phyloP scores from a whole-genome alignment of 2,888 invertebrate species.

The Dendrolimus pini region DNA sequence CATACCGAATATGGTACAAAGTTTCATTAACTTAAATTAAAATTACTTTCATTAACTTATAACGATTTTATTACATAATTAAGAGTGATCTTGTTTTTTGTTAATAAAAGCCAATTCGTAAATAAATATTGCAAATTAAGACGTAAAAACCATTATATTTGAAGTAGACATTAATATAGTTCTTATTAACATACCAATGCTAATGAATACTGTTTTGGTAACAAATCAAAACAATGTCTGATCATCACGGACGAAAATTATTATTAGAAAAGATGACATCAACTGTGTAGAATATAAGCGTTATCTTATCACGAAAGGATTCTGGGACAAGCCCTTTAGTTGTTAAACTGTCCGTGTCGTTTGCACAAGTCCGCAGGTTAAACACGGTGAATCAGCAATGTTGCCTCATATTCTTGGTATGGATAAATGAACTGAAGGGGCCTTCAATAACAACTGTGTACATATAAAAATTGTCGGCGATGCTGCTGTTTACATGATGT shows the following conservation, averaged over 20 bases:
- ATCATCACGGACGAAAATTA: too few relatives aligned
- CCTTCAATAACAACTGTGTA: constrained; percentile 46
- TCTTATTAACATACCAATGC: too few relatives aligned
- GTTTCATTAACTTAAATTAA: too few relatives aligned
- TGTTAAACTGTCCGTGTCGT: constrained; percentile 18
- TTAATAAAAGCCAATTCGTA: too few relatives aligned
- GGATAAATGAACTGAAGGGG: constrained; percentile 37
- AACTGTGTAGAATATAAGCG: constrained; percentile 15
- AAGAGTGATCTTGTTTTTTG: too few relatives aligned
- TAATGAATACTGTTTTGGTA: too few relatives aligned
- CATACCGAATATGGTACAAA: too few relatives aligned
- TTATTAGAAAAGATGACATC: constrained; percentile 18
- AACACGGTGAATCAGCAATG: constrained; percentile 55
- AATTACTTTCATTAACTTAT: too few relatives aligned
- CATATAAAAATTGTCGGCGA: constrained; percentile 17
- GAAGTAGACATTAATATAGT: too few relatives aligned
- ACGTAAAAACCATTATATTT: neutral
- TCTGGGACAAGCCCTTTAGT: constrained; percentile 27
- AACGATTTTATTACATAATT: too few relatives aligned
- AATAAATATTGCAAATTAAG: neutral
- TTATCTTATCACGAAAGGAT: constrained; percentile 16
- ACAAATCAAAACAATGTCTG: too few relatives aligned
- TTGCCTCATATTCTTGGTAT: constrained; percentile 38
- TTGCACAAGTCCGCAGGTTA: constrained; percentile 26
- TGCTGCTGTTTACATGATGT: neutral